Percentiles rank a stretch among this genome's conserved stretches.
Conservation (phyloP, 2,888 invertebrate genomes). For the Lepidonotus clava region DNA sequence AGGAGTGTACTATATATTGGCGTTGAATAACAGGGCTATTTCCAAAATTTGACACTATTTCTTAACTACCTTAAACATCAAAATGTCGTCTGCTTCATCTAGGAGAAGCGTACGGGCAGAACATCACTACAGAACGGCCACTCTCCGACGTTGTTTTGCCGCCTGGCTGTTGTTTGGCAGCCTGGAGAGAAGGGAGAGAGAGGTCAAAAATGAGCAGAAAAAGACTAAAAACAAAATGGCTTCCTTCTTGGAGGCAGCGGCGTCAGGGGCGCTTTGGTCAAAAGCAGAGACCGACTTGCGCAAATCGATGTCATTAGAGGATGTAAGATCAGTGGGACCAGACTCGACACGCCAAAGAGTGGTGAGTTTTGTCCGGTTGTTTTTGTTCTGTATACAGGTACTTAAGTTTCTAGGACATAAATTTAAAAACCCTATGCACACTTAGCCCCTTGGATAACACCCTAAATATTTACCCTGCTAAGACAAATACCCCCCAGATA, state of each 20-base stretch:
- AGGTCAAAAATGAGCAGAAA: slow-evolving; percentile 70
- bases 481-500: no score
- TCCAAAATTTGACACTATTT: no score
- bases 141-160: slow-evolving; percentile 68
- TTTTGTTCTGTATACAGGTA: no score
- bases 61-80: no score
- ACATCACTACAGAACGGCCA: slow-evolving; percentile 67
- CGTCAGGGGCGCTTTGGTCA: slow-evolving; percentile 2
- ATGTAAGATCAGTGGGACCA: neutral
- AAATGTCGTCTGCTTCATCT: no score
- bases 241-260: slow-evolving; percentile 70
- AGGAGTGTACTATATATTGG: no score
- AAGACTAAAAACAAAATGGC: slow-evolving; percentile 76
- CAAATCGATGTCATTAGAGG: slow-evolving; percentile 29
- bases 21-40: no score
- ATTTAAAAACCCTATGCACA: no score
- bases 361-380: neutral
- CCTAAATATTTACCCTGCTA: no score
- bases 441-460: no score
- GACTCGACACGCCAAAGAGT: slow-evolving; percentile 19
- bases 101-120: slow-evolving; percentile 75
- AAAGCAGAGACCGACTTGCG: slow-evolving; percentile 2
- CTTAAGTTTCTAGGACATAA: no score
- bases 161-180: slow-evolving; percentile 75
- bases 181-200: slow-evolving; percentile 68